Evolutionary conservation across 2,888 invertebrate genomes (phyloP).

Genomic region (Leptothorax acervorum): DNA sequence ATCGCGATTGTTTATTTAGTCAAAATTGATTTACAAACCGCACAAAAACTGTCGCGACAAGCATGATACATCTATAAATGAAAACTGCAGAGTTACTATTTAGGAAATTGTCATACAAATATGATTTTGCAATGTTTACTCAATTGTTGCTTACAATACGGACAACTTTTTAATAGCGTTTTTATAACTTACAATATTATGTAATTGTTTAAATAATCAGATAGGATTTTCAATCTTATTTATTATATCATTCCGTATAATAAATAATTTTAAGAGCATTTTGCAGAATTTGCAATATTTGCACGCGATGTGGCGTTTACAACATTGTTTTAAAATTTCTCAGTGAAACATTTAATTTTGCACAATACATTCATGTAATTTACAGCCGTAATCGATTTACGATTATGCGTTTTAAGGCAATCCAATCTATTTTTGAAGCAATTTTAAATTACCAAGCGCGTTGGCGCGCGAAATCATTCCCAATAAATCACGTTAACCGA

Average conservation of each 20-base stretch:
- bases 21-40: constrained; percentile 3
- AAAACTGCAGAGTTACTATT: background rate
- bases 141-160: background rate
- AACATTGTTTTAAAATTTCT: constrained; percentile 9
- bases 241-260: background rate
- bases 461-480: constrained; percentile 28
- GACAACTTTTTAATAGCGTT: background rate
- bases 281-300: background rate
- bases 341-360: constrained; percentile 34
- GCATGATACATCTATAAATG: background rate
- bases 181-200: background rate
- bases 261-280: constrained; percentile 2
- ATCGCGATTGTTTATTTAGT: constrained; percentile 28
- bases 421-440: constrained; percentile 9
- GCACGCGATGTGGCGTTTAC: background rate
- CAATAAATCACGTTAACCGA: constrained; percentile 38
- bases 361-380: background rate
- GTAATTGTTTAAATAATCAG: background rate
- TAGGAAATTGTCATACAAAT: background rate
- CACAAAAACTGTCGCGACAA: constrained; percentile 6
- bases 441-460: constrained; percentile 36
- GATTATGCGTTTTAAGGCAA: constrained; percentile 4
- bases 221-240: background rate
- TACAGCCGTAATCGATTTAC: constrained; percentile 20
- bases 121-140: background rate